These are phyloP conservation scores for Trichogramma pretiosum DNA, from an alignment of 1,140 invertebrate species.

Conservation along the genomic window DNA sequence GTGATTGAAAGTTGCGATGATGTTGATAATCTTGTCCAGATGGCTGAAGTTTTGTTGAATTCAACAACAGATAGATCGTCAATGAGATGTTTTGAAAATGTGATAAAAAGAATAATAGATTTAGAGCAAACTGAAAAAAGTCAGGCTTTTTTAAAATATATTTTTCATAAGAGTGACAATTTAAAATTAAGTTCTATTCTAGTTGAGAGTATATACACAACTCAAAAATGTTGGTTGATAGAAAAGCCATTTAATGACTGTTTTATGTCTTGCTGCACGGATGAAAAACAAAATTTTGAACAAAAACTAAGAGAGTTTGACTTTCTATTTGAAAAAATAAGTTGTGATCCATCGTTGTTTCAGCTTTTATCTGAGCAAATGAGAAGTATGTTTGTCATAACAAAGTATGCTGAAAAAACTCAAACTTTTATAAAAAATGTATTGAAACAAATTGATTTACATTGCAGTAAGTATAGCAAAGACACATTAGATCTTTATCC, in stretches of 20 bases:
- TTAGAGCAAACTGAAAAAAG: slow-evolving; percentile 23
- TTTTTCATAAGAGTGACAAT: slow-evolving; percentile 18
- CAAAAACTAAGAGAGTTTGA: slow-evolving; percentile 4
- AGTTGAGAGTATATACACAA: slow-evolving; percentile 28
- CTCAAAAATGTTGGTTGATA: slow-evolving; percentile 26
- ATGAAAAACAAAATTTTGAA: no score
- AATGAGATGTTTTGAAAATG: slow-evolving; percentile 16
- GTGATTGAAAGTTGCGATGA: slow-evolving; percentile 12
- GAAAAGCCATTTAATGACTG: slow-evolving; percentile 30
- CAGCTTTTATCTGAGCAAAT: slow-evolving; percentile 25
- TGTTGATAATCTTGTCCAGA: slow-evolving; percentile 17
- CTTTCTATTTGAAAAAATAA: slow-evolving; percentile 23
- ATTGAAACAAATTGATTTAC: slow-evolving; percentile 22
- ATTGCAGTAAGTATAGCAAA: slow-evolving; percentile 18
- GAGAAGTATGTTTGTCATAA: slow-evolving; percentile 27
- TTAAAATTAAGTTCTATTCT: slow-evolving; percentile 21
- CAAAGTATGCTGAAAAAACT: slow-evolving; percentile 23
- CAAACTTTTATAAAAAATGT: slow-evolving; percentile 29
- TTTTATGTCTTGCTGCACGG: no score
- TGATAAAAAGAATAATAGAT: slow-evolving; percentile 23
- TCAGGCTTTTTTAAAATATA: slow-evolving; percentile 19
- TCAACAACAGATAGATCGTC: slow-evolving; percentile 14
- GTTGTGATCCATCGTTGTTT: slow-evolving; percentile 27
- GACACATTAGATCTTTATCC: slow-evolving; percentile 36
- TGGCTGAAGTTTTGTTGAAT: slow-evolving; percentile 22